Conservation (phyloP, 2,113 vertebrate species). For the Ibidorhyncha struthersii region DNA sequence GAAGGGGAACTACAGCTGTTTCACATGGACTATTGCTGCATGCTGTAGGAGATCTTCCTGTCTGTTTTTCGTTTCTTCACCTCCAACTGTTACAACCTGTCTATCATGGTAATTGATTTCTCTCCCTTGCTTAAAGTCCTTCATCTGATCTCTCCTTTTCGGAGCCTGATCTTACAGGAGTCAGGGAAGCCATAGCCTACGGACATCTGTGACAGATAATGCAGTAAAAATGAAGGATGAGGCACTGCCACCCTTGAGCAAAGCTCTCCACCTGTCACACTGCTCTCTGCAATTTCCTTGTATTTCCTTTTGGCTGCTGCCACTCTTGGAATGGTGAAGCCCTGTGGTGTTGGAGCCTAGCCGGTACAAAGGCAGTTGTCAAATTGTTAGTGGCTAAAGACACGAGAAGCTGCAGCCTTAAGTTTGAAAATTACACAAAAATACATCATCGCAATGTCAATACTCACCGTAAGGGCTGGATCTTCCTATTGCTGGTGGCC, state of each 20-base stretch:
- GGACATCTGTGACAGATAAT: background rate
- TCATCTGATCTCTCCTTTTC: background rate
- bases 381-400: background rate
- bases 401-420: background rate
- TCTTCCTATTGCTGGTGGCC: background rate
- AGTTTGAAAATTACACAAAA: background rate
- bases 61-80: background rate
- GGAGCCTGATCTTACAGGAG: background rate
- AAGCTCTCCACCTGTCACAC: background rate
- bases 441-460: fast-evolving
- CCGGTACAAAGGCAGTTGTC: background rate
- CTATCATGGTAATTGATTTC: background rate
- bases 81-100: background rate
- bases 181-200: background rate
- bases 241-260: background rate
- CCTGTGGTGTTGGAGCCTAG: background rate
- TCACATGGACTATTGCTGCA: background rate
- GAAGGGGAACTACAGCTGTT: background rate
- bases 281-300: fast-evolving
- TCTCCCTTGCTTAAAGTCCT: background rate
- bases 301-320: background rate
- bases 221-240: background rate
- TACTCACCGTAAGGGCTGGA: fast-evolving
- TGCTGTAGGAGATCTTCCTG: background rate
- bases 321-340: background rate